A percentile compares a stretch with the other conserved stretches of the same genome.
Evolutionary conservation across 2,888 invertebrate genomes (phyloP).

Genomic region (Dynastes grantii): DNA sequence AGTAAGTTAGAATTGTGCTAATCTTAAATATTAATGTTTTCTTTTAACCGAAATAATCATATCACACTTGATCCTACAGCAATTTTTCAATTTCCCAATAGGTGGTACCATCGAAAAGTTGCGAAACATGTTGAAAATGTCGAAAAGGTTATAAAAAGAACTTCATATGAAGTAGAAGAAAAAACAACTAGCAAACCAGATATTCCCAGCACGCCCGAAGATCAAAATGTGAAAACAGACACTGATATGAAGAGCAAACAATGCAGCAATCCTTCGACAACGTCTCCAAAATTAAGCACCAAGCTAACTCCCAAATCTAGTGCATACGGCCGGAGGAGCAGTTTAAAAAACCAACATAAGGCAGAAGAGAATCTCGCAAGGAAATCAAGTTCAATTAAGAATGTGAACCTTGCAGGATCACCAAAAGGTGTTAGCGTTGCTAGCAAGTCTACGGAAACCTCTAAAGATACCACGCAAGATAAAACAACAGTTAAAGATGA

Average conservation of each 20-base stretch:
- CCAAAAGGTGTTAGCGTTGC: too few relatives aligned
- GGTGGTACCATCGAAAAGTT: neutral
- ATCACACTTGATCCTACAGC: too few relatives aligned
- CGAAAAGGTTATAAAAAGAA: constrained; percentile 1
- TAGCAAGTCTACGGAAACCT: too few relatives aligned
- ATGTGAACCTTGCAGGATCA: too few relatives aligned
- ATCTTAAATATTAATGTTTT: too few relatives aligned
- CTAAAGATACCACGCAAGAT: too few relatives aligned
- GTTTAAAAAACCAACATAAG: too few relatives aligned
- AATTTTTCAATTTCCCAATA: neutral
- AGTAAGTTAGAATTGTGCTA: constrained; percentile 59
- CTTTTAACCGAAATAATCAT: too few relatives aligned
- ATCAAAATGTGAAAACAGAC: neutral
- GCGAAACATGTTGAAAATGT: neutral
- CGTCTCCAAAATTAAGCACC: neutral
- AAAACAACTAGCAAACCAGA: neutral
- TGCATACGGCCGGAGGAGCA: too few relatives aligned
- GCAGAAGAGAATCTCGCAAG: too few relatives aligned
- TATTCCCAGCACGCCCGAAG: neutral
- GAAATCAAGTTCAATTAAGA: too few relatives aligned
- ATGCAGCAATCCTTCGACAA: neutral
- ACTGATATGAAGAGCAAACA: too few relatives aligned
- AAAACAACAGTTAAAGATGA: constrained; percentile 51
- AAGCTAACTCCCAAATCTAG: neutral
- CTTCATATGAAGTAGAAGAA: neutral